These are phyloP conservation scores for Hippopotamyrus pictus DNA, from an alignment of 2,797 vertebrate species.

Conservation along the genomic window DNA sequence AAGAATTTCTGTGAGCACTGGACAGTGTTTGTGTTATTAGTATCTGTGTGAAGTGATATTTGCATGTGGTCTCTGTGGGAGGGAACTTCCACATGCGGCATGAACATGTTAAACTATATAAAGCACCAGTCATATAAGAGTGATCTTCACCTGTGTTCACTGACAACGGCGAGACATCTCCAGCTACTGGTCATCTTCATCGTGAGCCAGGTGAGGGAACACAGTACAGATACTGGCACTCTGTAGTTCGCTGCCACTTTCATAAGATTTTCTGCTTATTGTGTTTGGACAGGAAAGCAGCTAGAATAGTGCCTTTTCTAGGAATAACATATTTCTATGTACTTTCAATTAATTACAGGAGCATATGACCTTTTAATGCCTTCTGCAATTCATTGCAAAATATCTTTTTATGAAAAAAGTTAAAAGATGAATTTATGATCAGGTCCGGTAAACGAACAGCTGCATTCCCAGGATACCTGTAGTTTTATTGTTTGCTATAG, in stretches of 20 bases:
- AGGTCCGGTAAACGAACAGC: background rate
- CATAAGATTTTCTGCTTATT: background rate
- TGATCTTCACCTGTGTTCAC: background rate
- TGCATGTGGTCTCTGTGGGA: too few species aligned
- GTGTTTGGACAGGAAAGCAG: background rate
- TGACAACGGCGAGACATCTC: background rate
- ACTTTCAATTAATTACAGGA: background rate
- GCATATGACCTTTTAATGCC: background rate
- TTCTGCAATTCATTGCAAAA: background rate
- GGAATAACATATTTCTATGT: background rate
- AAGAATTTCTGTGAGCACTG: too few species aligned
- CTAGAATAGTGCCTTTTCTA: background rate
- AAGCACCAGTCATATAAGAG: background rate
- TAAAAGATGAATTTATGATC: background rate
- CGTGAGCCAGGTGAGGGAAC: background rate
- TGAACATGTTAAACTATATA: background rate
- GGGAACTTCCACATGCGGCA: too few species aligned
- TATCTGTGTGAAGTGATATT: too few species aligned
- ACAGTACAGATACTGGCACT: background rate
- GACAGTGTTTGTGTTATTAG: too few species aligned
- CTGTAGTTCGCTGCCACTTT: background rate
- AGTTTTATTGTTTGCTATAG: too few species aligned
- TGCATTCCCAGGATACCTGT: too few species aligned
- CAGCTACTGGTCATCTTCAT: background rate
- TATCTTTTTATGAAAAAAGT: background rate